Base-by-base conservation (phyloP, 2,888 invertebrate species). In the Macrophya alboannulata region DNA sequence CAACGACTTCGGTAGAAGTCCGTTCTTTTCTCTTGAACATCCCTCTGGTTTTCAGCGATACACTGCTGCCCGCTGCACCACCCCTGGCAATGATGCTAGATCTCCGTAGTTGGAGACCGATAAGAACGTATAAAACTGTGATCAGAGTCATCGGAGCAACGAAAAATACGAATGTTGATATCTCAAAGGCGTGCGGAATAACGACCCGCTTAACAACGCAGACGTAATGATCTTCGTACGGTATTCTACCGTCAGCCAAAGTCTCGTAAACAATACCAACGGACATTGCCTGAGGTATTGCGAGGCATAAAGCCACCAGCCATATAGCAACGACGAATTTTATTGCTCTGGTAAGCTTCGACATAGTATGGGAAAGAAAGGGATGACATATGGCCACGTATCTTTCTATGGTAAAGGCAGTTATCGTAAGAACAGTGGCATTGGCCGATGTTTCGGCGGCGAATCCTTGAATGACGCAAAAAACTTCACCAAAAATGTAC, bases 341-440 rank as follows among this genome's bases (percentile, higher is more conserved):
- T 86, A 97, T 95, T 37, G 97, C 98, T 82, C 98, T 95, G 55
- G 97, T 96, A 68, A 98, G 94, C 90, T 97, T 97, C n/a, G 97
- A 97, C 96, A 97, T 96, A 89, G 97, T 97, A 92, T 98, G 97
- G 1, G 95, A 94, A 77, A 94, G 91, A 90, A 95, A 93, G 0
- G 95, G 95, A 91, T 97, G 96, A 91, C 97, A 98, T 89, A 98
- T 98, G 6, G 98, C 98, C 59, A 98, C 96, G 92, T 98, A 98
- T 87, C 98, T 95, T 93, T 98, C 98, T 17, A 98, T 96, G 0
- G 97, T 98, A 93, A 98, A 98, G 2, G 98, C 97, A 0, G 98
- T 97, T 90, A 98, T 98, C 15, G 97, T 97, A 87, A 97, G 94
- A 1, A 98, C 98, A 0, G 98, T 98, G 0, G 97, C 97, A 91